Conservation (phyloP, 2,797 vertebrate species). For the Acanthurus lineatus region DNA sequence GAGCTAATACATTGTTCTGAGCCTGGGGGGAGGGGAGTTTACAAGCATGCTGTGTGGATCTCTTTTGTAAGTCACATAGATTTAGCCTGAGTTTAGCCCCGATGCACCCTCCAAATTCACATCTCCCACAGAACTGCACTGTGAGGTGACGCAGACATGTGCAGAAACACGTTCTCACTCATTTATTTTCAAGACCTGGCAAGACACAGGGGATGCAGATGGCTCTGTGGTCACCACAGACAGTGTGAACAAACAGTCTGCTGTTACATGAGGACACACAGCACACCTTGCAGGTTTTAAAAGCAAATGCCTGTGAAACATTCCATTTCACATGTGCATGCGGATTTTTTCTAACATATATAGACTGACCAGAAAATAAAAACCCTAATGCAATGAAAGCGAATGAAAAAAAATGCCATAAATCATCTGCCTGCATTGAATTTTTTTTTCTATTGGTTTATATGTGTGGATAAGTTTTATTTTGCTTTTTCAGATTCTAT, state of each 20-base stretch:
- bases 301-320: conserved; percentile 10
- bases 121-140: conserved; percentile 2
- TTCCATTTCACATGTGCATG: background rate
- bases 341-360: background rate
- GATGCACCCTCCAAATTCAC: background rate
- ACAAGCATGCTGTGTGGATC: conserved; percentile 9
- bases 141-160: background rate
- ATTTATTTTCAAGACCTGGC: conserved; percentile 3
- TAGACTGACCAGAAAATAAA: background rate
- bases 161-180: background rate
- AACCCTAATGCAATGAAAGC: background rate
- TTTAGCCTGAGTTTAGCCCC: background rate
- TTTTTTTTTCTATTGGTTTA: background rate
- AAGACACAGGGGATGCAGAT: background rate
- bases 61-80: conserved; percentile 9
- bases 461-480: background rate
- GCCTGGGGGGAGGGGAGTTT: conserved; percentile 29
- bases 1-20: conserved; percentile 21
- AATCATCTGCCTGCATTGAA: background rate
- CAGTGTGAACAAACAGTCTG: background rate
- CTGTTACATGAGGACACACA: conserved; percentile 3
- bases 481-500: background rate
- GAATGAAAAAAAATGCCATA: background rate
- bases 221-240: background rate
- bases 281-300: conserved; percentile 1